Percentiles rank a stretch among this genome's conserved stretches.
These are phyloP conservation scores for Paraescarpia echinospica DNA, from an alignment of 1,140 invertebrate genomes.

Conservation along the genomic window DNA sequence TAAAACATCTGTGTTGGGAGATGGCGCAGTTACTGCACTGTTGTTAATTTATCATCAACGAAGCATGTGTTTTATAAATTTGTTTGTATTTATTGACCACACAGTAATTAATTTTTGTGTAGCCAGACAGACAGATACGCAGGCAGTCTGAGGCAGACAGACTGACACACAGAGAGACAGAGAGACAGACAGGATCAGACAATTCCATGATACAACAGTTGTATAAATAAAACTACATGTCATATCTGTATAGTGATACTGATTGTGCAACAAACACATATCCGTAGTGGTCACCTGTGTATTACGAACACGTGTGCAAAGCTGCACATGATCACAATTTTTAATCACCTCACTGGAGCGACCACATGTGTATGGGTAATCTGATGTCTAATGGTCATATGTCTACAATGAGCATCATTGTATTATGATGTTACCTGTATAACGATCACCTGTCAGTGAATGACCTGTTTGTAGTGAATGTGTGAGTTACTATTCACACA, in stretches of 20 bases:
- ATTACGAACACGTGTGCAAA: no score
- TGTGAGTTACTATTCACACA: neutral
- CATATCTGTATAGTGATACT: no score
- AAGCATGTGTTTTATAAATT: neutral
- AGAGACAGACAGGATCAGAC: neutral
- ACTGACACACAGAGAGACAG: neutral
- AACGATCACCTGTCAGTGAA: neutral
- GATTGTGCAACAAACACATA: no score
- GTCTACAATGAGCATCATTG: neutral
- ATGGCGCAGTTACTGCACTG: no score
- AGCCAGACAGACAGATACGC: neutral
- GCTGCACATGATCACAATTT: no score
- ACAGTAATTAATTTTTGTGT: neutral
- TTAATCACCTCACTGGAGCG: no score
- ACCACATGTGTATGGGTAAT: no score
- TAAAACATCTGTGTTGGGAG: no score
- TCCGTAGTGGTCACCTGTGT: neutral
- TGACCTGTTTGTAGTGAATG: neutral
- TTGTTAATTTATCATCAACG: neutral
- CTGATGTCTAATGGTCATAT: no score
- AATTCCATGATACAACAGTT: no score
- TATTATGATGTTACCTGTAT: neutral
- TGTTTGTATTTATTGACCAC: neutral
- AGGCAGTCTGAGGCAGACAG: neutral
- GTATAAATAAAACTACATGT: no score